Base-by-base conservation (phyloP, 2,113 vertebrate species). In the Ptyas mucosa region DNA sequence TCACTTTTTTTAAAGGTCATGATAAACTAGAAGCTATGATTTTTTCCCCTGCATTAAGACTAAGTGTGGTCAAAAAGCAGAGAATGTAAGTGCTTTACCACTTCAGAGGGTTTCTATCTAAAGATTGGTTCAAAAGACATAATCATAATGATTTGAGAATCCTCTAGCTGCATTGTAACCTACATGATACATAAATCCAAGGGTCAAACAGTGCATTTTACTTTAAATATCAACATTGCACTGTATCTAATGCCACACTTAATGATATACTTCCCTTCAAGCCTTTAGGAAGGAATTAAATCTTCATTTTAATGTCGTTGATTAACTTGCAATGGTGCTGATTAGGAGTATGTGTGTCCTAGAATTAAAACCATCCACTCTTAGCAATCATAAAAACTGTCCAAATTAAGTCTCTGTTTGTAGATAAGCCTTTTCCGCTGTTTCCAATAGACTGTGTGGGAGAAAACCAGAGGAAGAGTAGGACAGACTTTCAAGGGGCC, bases 1-100 rank as follows among this genome's bases (percentile, higher is more conserved):
- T 1, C 39, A 46, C 89, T 96, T 92, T 29, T 54, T 89, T 23
- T 51, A n/a, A 93, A 91, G 89, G 91, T 46, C 87, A 46, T 26
- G 93, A 89, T 57, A 10, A 15, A 18, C 49, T 46, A 91, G 92
- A 92, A 93, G 49, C 21, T 88, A 15, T 5, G 75, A 61, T 89
- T 91, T 91, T 85, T 34, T 46, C 43, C 0, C 15, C 34, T 0
- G 1, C 24, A 90, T 58, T 43, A 94, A 94, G 23, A 90, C 34
- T 23, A 58, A 24, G 52, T 26, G 0, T 29, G 8, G 57, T 85
- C 7, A 90, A 8, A 53, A 90, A 52, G 89, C 54, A 91, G 64
- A 6, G 93, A 51, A 94, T 12, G 11, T 14, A 92, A 90, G 85
- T 9, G 92, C 5, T 43, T 29, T 88, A 69, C 54, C 43, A 61